phyloP scores from a whole-genome alignment of 2,797 vertebrate species.

The Neoniphon sammara region DNA sequence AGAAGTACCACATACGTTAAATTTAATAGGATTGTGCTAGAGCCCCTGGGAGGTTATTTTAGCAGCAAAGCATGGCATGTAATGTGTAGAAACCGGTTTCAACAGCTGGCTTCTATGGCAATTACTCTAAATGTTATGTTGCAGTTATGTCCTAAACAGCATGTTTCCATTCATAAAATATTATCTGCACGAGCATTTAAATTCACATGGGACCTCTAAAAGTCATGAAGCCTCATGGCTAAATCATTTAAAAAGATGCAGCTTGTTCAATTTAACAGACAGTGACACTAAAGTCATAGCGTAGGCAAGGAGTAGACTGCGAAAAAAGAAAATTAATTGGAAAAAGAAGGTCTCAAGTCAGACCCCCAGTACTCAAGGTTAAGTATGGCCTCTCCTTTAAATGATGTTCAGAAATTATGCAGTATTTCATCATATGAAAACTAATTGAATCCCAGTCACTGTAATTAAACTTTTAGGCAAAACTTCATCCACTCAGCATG shows the following conservation, averaged over 20 bases:
- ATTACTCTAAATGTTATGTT: conserved; percentile 36
- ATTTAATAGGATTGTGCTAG: conserved; percentile 21
- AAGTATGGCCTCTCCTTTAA: conserved; percentile 38
- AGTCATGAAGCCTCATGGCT: conserved; percentile 8
- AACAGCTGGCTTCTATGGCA: conserved; percentile 32
- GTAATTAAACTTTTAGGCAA: conserved; percentile 71
- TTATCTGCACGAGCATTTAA: conserved; percentile 31
- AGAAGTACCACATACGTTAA: conserved; percentile 1
- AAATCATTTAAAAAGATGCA: conserved; percentile 36
- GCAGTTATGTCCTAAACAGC: conserved; percentile 3
- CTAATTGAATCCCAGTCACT: conserved; percentile 60
- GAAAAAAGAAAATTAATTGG: conserved; percentile 19
- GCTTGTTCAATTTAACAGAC: conserved; percentile 34
- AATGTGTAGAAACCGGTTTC: conserved; percentile 15
- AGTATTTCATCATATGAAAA: conserved; percentile 66
- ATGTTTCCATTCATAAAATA: conserved; percentile 42
- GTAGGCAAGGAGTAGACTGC: neutral
- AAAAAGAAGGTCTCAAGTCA: conserved; percentile 7
- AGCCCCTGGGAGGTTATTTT: conserved; percentile 26
- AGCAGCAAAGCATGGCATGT: conserved; percentile 23
- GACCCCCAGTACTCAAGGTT: conserved; percentile 39
- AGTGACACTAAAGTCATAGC: conserved; percentile 20
- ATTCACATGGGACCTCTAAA: conserved; percentile 28
- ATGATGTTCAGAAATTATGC: conserved; percentile 54
- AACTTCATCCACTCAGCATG: conserved; percentile 68